phyloP scores from a whole-genome alignment of 2,797 vertebrate species.

The Malacoraja senta region DNA sequence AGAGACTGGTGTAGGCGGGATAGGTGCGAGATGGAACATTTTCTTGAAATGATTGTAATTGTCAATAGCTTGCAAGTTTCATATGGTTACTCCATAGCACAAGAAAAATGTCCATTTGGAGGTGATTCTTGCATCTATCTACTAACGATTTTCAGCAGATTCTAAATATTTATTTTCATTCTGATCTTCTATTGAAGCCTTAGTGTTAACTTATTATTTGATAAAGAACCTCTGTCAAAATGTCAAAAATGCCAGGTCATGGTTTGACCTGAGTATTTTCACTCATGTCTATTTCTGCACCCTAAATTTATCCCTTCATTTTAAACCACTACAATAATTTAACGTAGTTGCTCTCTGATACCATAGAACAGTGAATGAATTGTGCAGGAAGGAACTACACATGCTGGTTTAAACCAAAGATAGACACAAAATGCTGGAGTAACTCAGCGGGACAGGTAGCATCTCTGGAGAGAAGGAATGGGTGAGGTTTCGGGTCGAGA shows the following conservation, averaged over 20 bases:
- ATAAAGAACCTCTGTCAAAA: too few relatives aligned
- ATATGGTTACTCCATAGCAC: background rate
- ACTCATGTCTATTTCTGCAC: background rate
- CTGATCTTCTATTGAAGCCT: background rate
- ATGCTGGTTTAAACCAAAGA: too few relatives aligned
- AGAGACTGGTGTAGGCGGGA: background rate
- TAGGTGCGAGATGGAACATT: background rate
- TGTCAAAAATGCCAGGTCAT: background rate
- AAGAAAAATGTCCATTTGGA: too few relatives aligned
- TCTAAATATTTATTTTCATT: background rate
- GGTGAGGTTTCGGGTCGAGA: too few relatives aligned
- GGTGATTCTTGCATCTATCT: background rate
- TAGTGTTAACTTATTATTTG: background rate
- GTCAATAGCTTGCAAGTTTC: background rate
- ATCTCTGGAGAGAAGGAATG: too few relatives aligned
- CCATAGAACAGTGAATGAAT: background rate
- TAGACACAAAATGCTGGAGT: too few relatives aligned
- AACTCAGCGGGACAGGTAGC: too few relatives aligned
- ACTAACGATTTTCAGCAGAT: too few relatives aligned
- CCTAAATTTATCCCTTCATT: background rate
- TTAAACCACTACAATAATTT: background rate
- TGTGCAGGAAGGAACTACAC: background rate
- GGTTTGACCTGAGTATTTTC: background rate
- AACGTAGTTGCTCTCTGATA: background rate
- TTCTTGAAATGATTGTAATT: background rate